phyloP scores from a whole-genome alignment of 2,797 vertebrate species.

The Pangasius djambal region DNA sequence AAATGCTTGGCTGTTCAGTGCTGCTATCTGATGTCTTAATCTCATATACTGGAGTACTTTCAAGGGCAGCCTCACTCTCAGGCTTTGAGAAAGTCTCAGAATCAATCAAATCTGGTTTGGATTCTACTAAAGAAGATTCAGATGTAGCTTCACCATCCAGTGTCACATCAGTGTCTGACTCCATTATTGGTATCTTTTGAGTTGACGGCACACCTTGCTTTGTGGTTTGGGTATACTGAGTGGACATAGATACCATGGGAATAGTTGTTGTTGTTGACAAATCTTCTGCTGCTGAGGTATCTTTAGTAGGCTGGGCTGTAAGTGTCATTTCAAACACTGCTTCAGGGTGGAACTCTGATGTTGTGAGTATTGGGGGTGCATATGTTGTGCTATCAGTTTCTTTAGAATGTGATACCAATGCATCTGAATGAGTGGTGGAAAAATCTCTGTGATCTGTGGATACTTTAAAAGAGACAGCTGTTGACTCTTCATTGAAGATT shows the following conservation, averaged over 20 bases:
- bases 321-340: constrained; percentile 34
- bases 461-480: constrained; percentile 16
- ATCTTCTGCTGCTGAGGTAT: constrained; percentile 51
- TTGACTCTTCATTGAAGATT: constrained; percentile 28
- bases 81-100: not conserved
- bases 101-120: constrained; percentile 24
- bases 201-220: constrained; percentile 17
- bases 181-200: not conserved
- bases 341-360: constrained; percentile 15
- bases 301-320: constrained; percentile 27
- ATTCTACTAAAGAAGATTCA: constrained; percentile 44
- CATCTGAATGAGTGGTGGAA: constrained; percentile 15
- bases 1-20: constrained; percentile 6
- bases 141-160: constrained; percentile 57
- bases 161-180: constrained; percentile 38
- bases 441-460: constrained; percentile 12
- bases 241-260: constrained; percentile 42
- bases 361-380: constrained; percentile 21
- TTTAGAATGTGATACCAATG: constrained; percentile 33
- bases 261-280: constrained; percentile 53
- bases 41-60: constrained; percentile 26
- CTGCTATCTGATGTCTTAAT: constrained; percentile 17
- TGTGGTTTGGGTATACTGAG: not conserved
- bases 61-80: not conserved
- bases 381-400: constrained; percentile 40